These are phyloP conservation scores for Oxyruncus cristatus DNA, from an alignment of 2,113 vertebrate species.

Conservation along the genomic window DNA sequence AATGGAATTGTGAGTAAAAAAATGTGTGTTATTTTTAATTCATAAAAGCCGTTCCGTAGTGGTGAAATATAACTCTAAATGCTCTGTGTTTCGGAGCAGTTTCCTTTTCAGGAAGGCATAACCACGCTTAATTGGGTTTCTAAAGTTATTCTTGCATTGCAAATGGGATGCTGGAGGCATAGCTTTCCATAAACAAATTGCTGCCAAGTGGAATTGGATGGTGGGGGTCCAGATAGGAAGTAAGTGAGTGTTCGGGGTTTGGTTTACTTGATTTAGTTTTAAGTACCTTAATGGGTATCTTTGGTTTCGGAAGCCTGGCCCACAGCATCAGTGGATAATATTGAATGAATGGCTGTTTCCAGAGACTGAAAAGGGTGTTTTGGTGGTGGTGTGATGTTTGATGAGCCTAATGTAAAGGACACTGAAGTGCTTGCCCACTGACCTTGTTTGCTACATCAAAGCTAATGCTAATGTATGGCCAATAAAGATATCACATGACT, in stretches of 20 bases:
- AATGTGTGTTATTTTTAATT: background rate
- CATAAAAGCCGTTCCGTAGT: rapidly evolving
- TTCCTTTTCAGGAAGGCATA: background rate
- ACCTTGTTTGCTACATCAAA: background rate
- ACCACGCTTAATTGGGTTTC: background rate
- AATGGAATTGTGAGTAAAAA: background rate
- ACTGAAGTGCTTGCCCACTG: background rate
- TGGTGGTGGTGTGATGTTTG: background rate
- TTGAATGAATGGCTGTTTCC: background rate
- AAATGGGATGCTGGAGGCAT: background rate
- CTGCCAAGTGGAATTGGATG: background rate
- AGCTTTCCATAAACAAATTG: background rate
- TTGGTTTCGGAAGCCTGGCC: background rate
- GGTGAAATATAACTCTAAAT: background rate
- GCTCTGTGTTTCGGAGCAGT: background rate
- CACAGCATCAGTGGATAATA: background rate
- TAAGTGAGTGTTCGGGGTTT: background rate
- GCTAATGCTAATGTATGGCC: background rate
- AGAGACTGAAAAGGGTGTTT: background rate
- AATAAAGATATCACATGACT: background rate
- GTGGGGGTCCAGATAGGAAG: background rate
- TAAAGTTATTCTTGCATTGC: background rate
- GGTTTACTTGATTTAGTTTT: background rate
- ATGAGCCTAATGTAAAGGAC: background rate
- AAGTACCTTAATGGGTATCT: background rate